phyloP scores from a whole-genome alignment of 1,140 invertebrate species.

The Leptinotarsa defecta region DNA sequence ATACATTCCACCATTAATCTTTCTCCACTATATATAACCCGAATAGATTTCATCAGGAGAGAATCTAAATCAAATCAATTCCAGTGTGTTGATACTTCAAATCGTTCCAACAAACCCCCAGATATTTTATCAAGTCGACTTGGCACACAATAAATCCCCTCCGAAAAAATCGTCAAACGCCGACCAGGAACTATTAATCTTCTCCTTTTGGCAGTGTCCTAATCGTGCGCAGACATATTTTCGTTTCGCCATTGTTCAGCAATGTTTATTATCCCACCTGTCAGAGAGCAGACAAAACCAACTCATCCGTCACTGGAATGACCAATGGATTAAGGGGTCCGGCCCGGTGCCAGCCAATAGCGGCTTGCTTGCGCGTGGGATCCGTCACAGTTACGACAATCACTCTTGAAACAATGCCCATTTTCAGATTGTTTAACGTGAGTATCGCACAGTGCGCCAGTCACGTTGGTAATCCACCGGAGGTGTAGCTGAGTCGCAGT shows the following conservation, averaged over 20 bases:
- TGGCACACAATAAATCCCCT: neutral
- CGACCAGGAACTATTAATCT: neutral
- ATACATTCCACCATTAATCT: too few species aligned
- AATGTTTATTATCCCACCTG: conserved; percentile 50
- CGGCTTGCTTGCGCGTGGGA: conserved; percentile 46
- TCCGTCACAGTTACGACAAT: conserved; percentile 42
- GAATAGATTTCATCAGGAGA: too few species aligned
- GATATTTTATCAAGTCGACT: neutral
- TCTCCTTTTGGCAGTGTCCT: conserved; percentile 8
- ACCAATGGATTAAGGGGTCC: conserved; percentile 44
- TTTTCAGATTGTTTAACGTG: conserved; percentile 25
- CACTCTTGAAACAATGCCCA: conserved; percentile 48
- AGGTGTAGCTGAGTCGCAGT: neutral
- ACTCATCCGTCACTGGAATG: conserved; percentile 47
- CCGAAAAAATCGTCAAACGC: neutral
- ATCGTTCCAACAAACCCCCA: too few species aligned
- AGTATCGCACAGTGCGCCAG: neutral
- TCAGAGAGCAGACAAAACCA: conserved; percentile 43
- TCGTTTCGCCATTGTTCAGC: conserved; percentile 48
- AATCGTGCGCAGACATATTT: conserved; percentile 42
- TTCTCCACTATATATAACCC: too few species aligned
- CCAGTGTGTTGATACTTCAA: too few species aligned
- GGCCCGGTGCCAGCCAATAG: conserved; percentile 44
- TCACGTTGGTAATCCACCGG: neutral
- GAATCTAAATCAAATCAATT: too few species aligned